Evolutionary conservation across 2,888 invertebrate species (phyloP), one percentile per base, ranked within the genome.

Genomic region (Theretra japonica): DNA sequence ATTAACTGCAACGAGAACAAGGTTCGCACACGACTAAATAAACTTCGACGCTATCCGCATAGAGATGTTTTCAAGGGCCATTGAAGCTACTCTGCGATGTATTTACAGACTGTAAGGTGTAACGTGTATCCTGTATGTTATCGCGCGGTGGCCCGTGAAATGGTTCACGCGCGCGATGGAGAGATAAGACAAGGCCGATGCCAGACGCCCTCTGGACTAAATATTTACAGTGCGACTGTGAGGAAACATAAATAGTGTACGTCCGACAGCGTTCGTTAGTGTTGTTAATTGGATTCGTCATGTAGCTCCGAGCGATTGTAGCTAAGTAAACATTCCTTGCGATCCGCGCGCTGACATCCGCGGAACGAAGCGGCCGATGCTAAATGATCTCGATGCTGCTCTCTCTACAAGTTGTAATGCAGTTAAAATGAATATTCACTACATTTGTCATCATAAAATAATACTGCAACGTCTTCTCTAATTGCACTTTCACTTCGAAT

Each of bases 231-330:
- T 90, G 88, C 81, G 86, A 89, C 88, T 90, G 87, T 85, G 83
- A 86, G 92, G 90, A 91, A 92, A 93, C 90, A 90, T 93, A 94
- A 93, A 94, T 92, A 93, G 90, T 87, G 83, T 78, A 82, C 86
- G 86, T 83, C 87, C 83, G 90, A 90, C 91, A 87, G 88, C 82
- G 88, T 88, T 90, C 89, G 88, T 92, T 91, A 89, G 88, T 89
- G 85, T 80, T 89, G 88, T 89, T 92, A 90, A 93, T 94, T 93
- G 90, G 90, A 89, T 90, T 89, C 89, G 89, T 91, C 90, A 91
- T 91, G 85, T 82, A 74, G 88, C 90, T 88, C 74, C 84, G 76
- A 83, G 87, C 85, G 77, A 82, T 80, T 77, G 78, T 74, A 53
- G 65, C 65, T 65, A 48, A 65, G 62, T 41, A 65, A 65, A 65